These are phyloP conservation scores for Anastrepha obliqua DNA, from an alignment of 1,140 invertebrate genomes.

Conservation along the genomic window DNA sequence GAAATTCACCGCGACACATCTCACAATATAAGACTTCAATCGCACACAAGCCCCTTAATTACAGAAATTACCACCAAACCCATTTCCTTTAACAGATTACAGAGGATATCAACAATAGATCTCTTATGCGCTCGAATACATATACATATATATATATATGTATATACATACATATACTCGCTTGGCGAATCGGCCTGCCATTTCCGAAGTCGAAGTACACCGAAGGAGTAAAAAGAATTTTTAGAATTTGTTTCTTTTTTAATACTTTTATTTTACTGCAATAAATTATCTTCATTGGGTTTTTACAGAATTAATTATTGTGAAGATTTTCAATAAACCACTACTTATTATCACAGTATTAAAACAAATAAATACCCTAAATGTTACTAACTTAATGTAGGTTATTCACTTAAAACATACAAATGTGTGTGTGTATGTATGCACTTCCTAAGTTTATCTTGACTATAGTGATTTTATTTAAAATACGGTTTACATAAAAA, in stretches of 20 bases:
- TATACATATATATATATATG: too few relatives aligned
- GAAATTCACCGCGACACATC: too few relatives aligned
- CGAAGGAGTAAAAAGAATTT: neutral
- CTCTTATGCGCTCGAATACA: too few relatives aligned
- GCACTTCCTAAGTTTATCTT: neutral
- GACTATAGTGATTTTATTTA: neutral
- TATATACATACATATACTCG: too few relatives aligned
- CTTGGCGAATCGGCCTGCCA: too few relatives aligned
- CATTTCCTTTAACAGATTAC: too few relatives aligned
- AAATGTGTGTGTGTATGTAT: neutral
- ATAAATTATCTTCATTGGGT: conserved; percentile 32
- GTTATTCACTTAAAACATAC: neutral
- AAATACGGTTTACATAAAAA: neutral
- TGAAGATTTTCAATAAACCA: conserved; percentile 46
- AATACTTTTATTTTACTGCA: conserved; percentile 41
- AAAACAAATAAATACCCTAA: conserved; percentile 47
- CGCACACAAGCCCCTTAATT: too few relatives aligned
- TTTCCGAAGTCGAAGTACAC: too few relatives aligned
- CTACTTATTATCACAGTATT: conserved; percentile 52
- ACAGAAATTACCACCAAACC: too few relatives aligned
- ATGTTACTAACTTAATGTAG: conserved; percentile 11
- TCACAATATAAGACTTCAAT: too few relatives aligned
- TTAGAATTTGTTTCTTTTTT: neutral
- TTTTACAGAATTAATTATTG: conserved; percentile 42
- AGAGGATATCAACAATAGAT: too few relatives aligned